A percentile compares a stretch with the other conserved stretches of the same genome.
Conservation (phyloP, 2,888 invertebrate genomes). For the Papilio elwesi region DNA sequence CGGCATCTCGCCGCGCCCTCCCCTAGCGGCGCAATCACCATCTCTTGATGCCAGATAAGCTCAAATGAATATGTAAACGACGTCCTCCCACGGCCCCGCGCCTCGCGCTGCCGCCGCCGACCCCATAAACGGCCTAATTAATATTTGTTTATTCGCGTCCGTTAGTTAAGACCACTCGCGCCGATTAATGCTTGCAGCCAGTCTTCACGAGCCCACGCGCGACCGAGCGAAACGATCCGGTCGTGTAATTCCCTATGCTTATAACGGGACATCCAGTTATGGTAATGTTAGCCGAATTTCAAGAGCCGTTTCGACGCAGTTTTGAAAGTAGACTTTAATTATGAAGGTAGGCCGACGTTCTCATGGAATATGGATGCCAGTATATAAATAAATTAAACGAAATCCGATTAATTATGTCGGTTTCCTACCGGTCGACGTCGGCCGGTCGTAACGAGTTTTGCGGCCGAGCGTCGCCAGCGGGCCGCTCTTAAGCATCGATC, state of each 20-base stretch:
- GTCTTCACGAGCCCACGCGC: conserved; percentile 49
- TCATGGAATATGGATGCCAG: conserved; percentile 51
- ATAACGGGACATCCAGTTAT: conserved; percentile 83
- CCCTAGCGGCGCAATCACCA: conserved; percentile 71
- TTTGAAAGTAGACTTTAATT: conserved; percentile 75
- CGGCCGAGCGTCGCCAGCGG: conserved; percentile 51
- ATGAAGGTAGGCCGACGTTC: conserved; percentile 49
- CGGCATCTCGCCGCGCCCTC: conserved; percentile 58
- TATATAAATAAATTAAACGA: conserved; percentile 62
- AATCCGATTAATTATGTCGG: conserved; percentile 59
- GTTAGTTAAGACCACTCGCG: conserved; percentile 71
- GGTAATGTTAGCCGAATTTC: conserved; percentile 81
- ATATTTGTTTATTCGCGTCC: conserved; percentile 79
- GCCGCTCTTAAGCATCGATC: conserved; percentile 61
- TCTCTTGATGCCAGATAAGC: conserved; percentile 76
- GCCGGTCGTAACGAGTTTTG: conserved; percentile 46
- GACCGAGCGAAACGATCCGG: conserved; percentile 63
- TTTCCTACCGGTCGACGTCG: conserved; percentile 54
- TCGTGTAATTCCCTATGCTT: conserved; percentile 75
- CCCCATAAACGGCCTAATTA: conserved; percentile 76
- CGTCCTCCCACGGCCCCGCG: conserved; percentile 71
- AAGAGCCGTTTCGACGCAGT: conserved; percentile 65
- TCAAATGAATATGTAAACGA: conserved; percentile 79
- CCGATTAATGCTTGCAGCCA: conserved; percentile 44
- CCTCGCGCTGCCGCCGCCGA: conserved; percentile 66